phyloP scores from a whole-genome alignment of 2,113 vertebrate species.

The Dromas ardeola region DNA sequence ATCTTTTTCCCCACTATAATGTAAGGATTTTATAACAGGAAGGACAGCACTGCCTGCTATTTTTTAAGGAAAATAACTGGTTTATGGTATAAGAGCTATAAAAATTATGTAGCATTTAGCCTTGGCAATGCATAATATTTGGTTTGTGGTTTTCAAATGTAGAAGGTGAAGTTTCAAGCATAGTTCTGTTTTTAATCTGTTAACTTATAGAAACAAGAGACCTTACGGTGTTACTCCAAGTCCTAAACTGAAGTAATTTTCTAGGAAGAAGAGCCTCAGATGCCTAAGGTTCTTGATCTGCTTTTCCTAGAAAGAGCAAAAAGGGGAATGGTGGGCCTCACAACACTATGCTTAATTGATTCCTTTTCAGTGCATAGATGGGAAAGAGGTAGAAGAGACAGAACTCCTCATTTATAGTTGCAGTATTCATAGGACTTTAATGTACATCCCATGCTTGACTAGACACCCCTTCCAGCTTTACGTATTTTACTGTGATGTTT shows the following conservation, averaged over 20 bases:
- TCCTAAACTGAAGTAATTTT: background rate
- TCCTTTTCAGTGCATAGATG: background rate
- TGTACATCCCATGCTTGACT: background rate
- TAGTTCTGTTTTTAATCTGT: background rate
- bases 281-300: background rate
- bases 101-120: background rate
- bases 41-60: background rate
- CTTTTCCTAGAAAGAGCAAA: background rate
- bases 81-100: background rate
- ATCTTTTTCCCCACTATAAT: constrained; percentile 43
- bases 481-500: background rate
- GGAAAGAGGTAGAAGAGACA: background rate
- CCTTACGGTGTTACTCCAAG: background rate
- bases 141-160: background rate
- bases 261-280: background rate
- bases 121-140: background rate
- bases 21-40: constrained; percentile 55
- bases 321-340: background rate
- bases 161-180: background rate
- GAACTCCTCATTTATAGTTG: background rate
- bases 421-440: background rate
- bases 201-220: background rate
- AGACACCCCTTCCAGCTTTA: background rate
- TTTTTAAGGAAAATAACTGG: background rate
- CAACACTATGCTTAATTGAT: background rate